A percentile compares a stretch with the other conserved stretches of the same genome.
Evolutionary conservation across 1,140 invertebrate species (phyloP).

Genomic region (Zaprionus taronus): DNA sequence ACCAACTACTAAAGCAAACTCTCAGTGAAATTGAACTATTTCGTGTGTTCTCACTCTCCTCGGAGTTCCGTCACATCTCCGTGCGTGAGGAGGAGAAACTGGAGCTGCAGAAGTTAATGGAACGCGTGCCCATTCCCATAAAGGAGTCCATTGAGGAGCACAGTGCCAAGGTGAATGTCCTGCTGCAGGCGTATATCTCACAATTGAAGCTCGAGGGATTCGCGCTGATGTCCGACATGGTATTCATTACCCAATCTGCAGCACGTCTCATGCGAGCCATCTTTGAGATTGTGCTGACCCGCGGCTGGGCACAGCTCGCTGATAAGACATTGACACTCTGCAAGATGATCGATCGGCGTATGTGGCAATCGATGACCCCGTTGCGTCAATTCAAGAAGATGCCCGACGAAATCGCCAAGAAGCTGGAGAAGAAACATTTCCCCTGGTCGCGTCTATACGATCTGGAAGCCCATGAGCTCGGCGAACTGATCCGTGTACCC

Average conservation of each 20-base stretch:
- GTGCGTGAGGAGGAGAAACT: constrained; percentile 99
- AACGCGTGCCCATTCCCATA: constrained; percentile 98
- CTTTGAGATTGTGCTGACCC: constrained; percentile 95
- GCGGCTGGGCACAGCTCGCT: constrained; percentile 98
- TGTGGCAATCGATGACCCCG: constrained; percentile 99
- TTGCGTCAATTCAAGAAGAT: constrained; percentile 99
- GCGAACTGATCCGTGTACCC: constrained; percentile 97
- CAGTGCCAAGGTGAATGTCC: constrained; percentile 97
- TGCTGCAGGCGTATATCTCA: constrained; percentile 99
- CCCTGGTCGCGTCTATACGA: constrained; percentile 98
- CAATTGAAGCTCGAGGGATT: constrained; percentile 99
- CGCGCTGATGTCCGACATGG: constrained; percentile 99
- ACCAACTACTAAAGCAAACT: constrained; percentile 98
- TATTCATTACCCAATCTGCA: constrained; percentile 99
- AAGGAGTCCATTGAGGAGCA: constrained; percentile 99
- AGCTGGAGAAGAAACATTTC: constrained; percentile 99
- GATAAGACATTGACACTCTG: constrained; percentile 98
- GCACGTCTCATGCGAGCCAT: constrained; percentile 97
- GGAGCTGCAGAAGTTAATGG: constrained; percentile 98
- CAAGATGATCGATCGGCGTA: constrained; percentile 99
- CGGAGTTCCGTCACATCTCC: constrained; percentile 96
- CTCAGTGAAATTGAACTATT: constrained; percentile 99
- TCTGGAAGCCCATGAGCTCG: constrained; percentile 98
- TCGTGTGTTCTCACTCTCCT: constrained; percentile 98
- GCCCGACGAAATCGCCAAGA: constrained; percentile 98